Conservation (phyloP, 2,797 vertebrate species). For the Schizopygopsis pylzovi region DNA sequence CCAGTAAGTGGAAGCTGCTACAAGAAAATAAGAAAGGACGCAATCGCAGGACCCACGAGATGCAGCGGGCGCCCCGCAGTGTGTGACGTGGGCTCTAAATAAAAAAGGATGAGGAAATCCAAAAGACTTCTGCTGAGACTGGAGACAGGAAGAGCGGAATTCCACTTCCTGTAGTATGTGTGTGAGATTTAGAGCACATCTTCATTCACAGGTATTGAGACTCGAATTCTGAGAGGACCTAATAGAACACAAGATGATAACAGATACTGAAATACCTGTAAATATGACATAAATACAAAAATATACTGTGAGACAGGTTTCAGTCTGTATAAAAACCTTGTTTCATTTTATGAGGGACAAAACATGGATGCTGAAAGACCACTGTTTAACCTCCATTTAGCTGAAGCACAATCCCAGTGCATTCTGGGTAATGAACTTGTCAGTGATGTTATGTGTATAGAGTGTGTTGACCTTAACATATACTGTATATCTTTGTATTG, state of each 20-base stretch:
- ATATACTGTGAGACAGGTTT: slow-evolving; percentile 36
- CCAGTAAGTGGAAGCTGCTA: slow-evolving; percentile 95
- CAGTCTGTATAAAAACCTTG: slow-evolving; percentile 29
- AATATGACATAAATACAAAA: slow-evolving; percentile 50
- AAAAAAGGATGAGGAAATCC: slow-evolving; percentile 15
- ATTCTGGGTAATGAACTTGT: slow-evolving; percentile 35
- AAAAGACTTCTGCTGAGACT: slow-evolving; percentile 69
- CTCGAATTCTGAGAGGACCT: slow-evolving; percentile 30
- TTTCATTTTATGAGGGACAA: slow-evolving; percentile 37
- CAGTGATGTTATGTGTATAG: slow-evolving; percentile 44
- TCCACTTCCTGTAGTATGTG: slow-evolving; percentile 39
- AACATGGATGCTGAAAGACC: slow-evolving; percentile 35
- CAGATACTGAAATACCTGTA: slow-evolving; percentile 52
- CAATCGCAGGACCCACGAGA: slow-evolving; percentile 98
- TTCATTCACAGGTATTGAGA: slow-evolving; percentile 45
- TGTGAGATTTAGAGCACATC: slow-evolving; percentile 19
- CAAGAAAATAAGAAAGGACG: slow-evolving; percentile 98
- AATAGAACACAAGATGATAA: slow-evolving; percentile 25
- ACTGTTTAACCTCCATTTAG: slow-evolving; percentile 47
- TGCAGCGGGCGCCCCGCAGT: slow-evolving; percentile 95
- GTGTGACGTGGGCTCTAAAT: slow-evolving; percentile 80
- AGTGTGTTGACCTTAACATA: slow-evolving; percentile 40
- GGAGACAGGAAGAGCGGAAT: slow-evolving; percentile 43
- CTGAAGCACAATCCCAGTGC: slow-evolving; percentile 49
- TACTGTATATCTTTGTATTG: slow-evolving; percentile 47